Evolutionary conservation across 37 sponge, comb jelly and placozoan species (phyloP), one percentile per base, ranked within the genome.

Genomic region (Dysidea cf. avara): DNA sequence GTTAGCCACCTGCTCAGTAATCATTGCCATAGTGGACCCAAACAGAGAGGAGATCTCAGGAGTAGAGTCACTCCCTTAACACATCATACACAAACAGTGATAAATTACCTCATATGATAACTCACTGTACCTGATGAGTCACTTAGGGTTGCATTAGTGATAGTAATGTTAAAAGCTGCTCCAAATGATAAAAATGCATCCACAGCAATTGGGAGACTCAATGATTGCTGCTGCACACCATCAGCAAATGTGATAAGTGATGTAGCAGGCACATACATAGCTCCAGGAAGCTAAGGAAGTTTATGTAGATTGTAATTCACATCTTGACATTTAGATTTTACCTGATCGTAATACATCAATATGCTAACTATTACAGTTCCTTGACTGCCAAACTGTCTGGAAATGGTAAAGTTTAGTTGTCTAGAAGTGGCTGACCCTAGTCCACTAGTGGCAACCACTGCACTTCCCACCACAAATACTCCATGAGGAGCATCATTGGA

Each of bases 401-500:
- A 20, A 26, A 87, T 71, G 12, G 66, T 81, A 61, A 69, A 76
- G 47, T 7, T 1, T 11, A 87, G 76, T 26, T 53, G 64, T 6
- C 87, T 39, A 0, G 62, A 26, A 1, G 69, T 56, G 14, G n/a
- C 14, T 9, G 16, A 47, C 7, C 46, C 57, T 11, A 24, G 34
- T 25, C 17, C 21, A 14, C 13, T 7, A 13, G 24, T 63, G 0
- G 53, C 21, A 11, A 75, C 37, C n/a, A 52, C 13, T 22, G 64
- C 55, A 50, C 22, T 49, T 20, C 37, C 38, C 51, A 75, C 54
- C 48, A 50, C 64, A 63, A 64, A 75, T 6, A 64, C 13, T 7
- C 84, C 84, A 62, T 84, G 70, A n/a, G 84, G 84, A 11, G 52
- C 69, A 53, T 84, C 66, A 50, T 76, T 84, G 22, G 84, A 70